Evolutionary conservation across 2,888 invertebrate genomes (phyloP).

Genomic region (Meiosimyza decipiens): DNA sequence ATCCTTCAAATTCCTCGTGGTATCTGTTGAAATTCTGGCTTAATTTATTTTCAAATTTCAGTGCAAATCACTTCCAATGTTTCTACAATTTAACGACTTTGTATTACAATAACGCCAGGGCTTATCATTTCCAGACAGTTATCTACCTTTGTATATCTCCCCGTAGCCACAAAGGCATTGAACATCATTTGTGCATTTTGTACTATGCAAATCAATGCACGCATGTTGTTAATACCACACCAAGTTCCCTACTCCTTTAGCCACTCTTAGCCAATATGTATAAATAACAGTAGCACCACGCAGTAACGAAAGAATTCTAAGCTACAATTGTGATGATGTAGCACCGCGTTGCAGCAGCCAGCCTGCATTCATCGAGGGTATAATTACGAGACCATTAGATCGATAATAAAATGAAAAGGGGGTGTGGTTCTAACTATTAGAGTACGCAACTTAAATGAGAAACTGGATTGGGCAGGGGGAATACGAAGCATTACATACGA

Average conservation of each 20-base stretch:
- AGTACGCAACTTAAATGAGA: neutral
- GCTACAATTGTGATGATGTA: constrained; percentile 46
- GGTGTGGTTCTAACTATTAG: constrained; percentile 30
- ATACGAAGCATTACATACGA: neutral
- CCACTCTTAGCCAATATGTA: constrained; percentile 38
- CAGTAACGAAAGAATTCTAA: constrained; percentile 11
- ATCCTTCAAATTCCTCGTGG: neutral
- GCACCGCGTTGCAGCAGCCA: constrained; percentile 4
- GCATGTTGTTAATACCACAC: neutral
- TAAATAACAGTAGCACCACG: constrained; percentile 3
- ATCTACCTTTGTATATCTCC: constrained; percentile 44
- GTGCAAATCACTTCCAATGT: no score
- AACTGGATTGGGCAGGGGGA: neutral
- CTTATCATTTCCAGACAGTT: constrained; percentile 60
- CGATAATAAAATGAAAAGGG: constrained; percentile 45
- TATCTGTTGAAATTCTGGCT: no score
- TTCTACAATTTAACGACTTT: constrained; percentile 5
- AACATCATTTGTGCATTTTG: constrained; percentile 32
- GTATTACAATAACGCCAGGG: neutral
- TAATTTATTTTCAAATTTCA: no score
- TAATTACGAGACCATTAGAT: constrained; percentile 62
- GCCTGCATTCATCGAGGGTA: constrained; percentile 43
- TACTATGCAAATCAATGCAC: constrained; percentile 35
- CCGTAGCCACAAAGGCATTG: neutral
- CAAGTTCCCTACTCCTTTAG: neutral